These are phyloP conservation scores for Pyrocephalus nanus DNA, from an alignment of 2,797 vertebrate genomes.

Conservation along the genomic window DNA sequence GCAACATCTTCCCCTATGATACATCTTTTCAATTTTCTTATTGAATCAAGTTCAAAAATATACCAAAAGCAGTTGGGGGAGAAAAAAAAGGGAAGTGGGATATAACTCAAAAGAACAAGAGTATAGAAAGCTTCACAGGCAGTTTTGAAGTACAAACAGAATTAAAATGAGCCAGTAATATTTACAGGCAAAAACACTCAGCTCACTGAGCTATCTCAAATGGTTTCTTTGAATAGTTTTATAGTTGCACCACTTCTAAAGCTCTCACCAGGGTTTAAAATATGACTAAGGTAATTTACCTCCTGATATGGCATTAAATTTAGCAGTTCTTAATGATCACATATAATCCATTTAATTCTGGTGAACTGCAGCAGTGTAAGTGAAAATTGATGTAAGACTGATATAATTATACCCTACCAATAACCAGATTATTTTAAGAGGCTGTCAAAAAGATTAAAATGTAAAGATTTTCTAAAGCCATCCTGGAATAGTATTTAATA, in stretches of 20 bases:
- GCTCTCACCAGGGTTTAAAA: neutral
- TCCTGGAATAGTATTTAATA: conserved; percentile 1
- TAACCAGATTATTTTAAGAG: conserved; percentile 55
- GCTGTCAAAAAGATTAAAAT: conserved; percentile 48
- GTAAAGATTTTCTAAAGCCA: conserved; percentile 7
- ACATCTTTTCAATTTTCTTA: neutral
- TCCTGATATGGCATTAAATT: conserved; percentile 13
- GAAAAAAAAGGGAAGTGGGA: rapidly evolving
- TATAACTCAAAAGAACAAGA: neutral
- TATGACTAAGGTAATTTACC: conserved; percentile 25
- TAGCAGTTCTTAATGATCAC: conserved; percentile 42
- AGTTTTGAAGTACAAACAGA: neutral
- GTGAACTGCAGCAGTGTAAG: conserved; percentile 21
- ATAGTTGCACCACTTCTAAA: neutral
- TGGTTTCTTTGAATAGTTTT: neutral
- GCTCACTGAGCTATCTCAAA: neutral
- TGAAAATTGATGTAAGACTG: conserved; percentile 39
- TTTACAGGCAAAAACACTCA: neutral
- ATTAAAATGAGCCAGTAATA: neutral
- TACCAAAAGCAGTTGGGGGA: neutral
- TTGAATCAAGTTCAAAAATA: neutral
- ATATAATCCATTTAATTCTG: conserved; percentile 54
- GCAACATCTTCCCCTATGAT: neutral
- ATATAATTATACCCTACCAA: conserved; percentile 52
- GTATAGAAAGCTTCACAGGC: neutral